Conservation (phyloP, 2,113 vertebrate species). For the Meriones unguiculatus region DNA sequence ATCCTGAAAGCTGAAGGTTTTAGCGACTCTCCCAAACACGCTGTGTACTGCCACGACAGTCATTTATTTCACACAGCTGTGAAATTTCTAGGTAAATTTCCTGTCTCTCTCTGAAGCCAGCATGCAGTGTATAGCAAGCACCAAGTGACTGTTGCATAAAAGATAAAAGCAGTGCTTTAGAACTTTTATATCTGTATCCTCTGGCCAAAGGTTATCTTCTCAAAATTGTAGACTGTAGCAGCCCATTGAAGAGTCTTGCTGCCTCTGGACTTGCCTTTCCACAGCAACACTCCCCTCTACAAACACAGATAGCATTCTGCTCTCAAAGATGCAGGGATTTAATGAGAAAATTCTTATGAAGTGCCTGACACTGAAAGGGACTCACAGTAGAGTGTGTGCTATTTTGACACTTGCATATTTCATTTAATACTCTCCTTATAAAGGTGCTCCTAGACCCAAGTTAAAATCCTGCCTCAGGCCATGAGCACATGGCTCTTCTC, state of each 20-base stretch:
- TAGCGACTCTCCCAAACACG: neutral
- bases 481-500: neutral
- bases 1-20: neutral
- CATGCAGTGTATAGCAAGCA: neutral
- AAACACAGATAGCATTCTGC: neutral
- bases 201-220: neutral
- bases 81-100: neutral
- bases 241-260: neutral
- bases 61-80: neutral
- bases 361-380: neutral
- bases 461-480: neutral
- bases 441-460: neutral
- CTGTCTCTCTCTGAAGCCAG: neutral
- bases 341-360: slow-evolving; percentile 34
- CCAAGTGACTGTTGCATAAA: neutral
- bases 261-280: neutral
- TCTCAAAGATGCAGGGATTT: neutral
- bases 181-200: neutral
- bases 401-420: neutral
- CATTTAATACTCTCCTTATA: neutral
- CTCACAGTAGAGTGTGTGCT: neutral
- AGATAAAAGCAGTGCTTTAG: neutral
- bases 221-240: neutral
- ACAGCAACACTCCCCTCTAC: neutral
- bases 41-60: neutral